Evolutionary conservation across 2,888 invertebrate genomes (phyloP), one percentile per base, ranked within the genome.

Genomic region (Mechanitis mazaeus): DNA sequence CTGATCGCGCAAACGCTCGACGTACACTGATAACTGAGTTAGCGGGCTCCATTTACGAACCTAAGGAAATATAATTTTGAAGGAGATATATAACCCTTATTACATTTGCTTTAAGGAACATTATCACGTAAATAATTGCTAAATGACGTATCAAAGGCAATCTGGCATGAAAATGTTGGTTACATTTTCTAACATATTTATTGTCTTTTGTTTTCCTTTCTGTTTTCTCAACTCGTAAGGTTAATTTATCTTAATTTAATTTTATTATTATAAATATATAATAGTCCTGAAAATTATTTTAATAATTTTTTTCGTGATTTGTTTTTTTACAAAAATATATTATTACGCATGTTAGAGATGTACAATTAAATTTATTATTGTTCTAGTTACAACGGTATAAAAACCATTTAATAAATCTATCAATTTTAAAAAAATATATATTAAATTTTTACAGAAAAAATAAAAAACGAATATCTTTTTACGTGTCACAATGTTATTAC

Each of bases 1-100:
- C 82, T 82, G 72, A 69, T 60, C 75, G 60, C 73, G 68, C 55
- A 69, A 70, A 74, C 67, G 70, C 72, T 70, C 74, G 71, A 75
- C 78, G 74, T 69, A 80, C 74, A 84, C 84, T 84, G 81, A 72
- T 66, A 67, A 64, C 60, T 67, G 59, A 63, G 65, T 65, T 60
- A 59, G 65, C 56, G 46, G 50, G 59, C 57, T 67, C 57, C 61
- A 61, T 58, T 61, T 61, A 61, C 55, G 57, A 58, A 11, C 50
- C 50, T 3, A 50, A 55, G 56, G 28, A 54, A 38, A 54, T 56
- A 12, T 5, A 55, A 31, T 57, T 50, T 31, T n/a, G 31, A 33
- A 38, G 54, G 11, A 42, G 28, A 20, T 46, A 53, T 9, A 28
- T 45, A 54, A 53, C 45, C 54, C 55, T 63, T 63, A 63, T 46